Conservation (phyloP, 2,888 invertebrate species). For the Sepiola atlantica region DNA sequence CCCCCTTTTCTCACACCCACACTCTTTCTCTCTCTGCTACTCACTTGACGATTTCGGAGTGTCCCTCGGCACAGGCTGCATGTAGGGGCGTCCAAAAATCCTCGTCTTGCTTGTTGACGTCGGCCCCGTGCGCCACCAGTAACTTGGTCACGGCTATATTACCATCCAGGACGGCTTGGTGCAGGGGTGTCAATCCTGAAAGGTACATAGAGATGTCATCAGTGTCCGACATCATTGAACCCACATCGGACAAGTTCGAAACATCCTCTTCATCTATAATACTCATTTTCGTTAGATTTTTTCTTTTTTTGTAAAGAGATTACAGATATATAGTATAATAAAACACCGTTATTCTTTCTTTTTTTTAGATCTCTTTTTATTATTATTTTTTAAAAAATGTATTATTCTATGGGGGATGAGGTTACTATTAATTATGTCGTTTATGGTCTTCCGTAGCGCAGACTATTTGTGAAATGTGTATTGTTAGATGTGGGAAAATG, state of each 20-base stretch:
- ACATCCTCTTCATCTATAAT: not conserved
- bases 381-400: not conserved
- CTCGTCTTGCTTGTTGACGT: slow-evolving; percentile 71
- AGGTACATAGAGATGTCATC: slow-evolving; percentile 45
- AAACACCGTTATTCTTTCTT: not conserved
- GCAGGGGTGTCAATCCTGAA: slow-evolving; percentile 73
- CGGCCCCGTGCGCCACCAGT: slow-evolving; percentile 70
- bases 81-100: slow-evolving; percentile 74
- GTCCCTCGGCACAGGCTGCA: slow-evolving; percentile 73
- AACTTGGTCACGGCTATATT: slow-evolving; percentile 69
- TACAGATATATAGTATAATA: not conserved
- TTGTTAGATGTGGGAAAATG: not conserved
- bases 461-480: not conserved
- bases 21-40: slow-evolving; percentile 38
- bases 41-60: slow-evolving; percentile 69
- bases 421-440: not conserved
- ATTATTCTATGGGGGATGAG: not conserved
- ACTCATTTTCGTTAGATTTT: not conserved
- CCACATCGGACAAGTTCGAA: slow-evolving; percentile 42
- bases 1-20: not conserved
- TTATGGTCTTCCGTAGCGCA: not conserved
- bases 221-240: slow-evolving; percentile 32
- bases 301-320: too few species aligned
- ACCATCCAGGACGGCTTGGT: slow-evolving; percentile 73
- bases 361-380: not conserved